These are phyloP conservation scores for Charadrius vociferus DNA, from an alignment of 2,113 vertebrate species.

Conservation along the genomic window DNA sequence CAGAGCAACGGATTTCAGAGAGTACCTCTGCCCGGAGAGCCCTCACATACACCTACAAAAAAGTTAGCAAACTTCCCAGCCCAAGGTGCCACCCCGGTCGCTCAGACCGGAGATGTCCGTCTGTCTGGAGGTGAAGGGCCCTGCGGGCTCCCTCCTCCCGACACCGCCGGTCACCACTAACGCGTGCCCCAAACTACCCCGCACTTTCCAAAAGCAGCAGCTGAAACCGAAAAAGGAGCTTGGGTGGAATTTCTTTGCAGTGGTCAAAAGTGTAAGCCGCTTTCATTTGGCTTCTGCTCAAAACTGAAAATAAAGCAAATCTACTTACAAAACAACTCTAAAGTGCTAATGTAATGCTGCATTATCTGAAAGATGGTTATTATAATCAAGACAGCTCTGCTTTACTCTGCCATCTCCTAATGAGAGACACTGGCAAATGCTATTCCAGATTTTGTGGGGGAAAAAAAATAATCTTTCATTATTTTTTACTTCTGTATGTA, in stretches of 20 bases:
- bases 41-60: not conserved
- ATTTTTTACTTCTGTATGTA: not conserved
- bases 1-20: not conserved
- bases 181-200: not conserved
- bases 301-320: conserved; percentile 39
- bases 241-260: not conserved
- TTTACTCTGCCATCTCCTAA: conserved; percentile 40
- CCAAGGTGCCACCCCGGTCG: not conserved
- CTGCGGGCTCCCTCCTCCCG: not conserved
- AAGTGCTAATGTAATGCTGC: conserved; percentile 6
- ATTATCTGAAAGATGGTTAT: conserved; percentile 50
- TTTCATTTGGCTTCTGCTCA: not conserved
- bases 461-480: not conserved
- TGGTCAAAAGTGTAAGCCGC: not conserved
- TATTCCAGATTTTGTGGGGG: not conserved
- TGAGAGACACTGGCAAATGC: conserved; percentile 9
- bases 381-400: conserved; percentile 52
- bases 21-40: not conserved
- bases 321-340: conserved; percentile 15
- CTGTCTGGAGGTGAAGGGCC: not conserved
- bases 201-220: not conserved
- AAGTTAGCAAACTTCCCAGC: not conserved
- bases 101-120: not conserved
- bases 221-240: not conserved
- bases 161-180: rapidly evolving